Percentiles rank a stretch among this genome's conserved stretches.
These are phyloP conservation scores for Myripristis jacobus DNA, from an alignment of 2,797 vertebrate genomes.

Conservation along the genomic window DNA sequence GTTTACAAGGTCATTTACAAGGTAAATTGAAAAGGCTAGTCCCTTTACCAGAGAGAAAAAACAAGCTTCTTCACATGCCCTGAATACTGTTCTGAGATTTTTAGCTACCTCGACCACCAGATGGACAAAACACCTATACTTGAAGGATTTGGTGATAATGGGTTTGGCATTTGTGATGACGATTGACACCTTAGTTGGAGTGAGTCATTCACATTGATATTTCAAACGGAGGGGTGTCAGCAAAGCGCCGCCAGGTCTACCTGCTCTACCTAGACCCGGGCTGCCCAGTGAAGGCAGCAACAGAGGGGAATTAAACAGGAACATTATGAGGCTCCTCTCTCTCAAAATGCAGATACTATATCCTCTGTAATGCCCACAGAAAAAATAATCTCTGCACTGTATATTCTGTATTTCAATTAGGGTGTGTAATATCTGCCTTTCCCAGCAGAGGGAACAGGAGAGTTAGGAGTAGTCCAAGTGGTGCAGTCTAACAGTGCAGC, in stretches of 20 bases:
- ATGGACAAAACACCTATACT: conserved; percentile 80
- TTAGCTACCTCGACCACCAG: conserved; percentile 63
- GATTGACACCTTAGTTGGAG: conserved; percentile 80
- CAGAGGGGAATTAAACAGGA: conserved; percentile 44
- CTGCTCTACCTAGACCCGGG: conserved; percentile 47
- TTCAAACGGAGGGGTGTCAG: conserved; percentile 76
- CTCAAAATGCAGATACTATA: conserved; percentile 18
- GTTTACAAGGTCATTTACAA: conserved; percentile 62
- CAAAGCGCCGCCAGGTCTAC: conserved; percentile 61
- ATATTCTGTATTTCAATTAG: conserved; percentile 24
- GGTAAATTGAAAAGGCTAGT: conserved; percentile 49
- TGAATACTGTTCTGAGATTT: conserved; percentile 43
- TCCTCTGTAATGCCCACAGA: conserved; percentile 33
- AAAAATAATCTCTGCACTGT: conserved; percentile 49
- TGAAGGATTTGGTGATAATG: conserved; percentile 82
- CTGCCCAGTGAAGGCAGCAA: conserved; percentile 50
- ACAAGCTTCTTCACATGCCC: conserved; percentile 40
- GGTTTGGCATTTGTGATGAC: conserved; percentile 85
- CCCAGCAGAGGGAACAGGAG: conserved; percentile 88
- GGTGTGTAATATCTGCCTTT: conserved; percentile 86
- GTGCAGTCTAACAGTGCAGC: conserved; percentile 69
- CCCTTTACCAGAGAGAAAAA: conserved; percentile 34
- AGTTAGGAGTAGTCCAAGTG: conserved; percentile 81
- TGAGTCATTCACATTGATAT: conserved; percentile 87
- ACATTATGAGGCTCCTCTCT: conserved; percentile 11